Evolutionary conservation across 2,888 invertebrate species (phyloP), one percentile per base, ranked within the genome.

Genomic region (Protophormia terraenovae): DNA sequence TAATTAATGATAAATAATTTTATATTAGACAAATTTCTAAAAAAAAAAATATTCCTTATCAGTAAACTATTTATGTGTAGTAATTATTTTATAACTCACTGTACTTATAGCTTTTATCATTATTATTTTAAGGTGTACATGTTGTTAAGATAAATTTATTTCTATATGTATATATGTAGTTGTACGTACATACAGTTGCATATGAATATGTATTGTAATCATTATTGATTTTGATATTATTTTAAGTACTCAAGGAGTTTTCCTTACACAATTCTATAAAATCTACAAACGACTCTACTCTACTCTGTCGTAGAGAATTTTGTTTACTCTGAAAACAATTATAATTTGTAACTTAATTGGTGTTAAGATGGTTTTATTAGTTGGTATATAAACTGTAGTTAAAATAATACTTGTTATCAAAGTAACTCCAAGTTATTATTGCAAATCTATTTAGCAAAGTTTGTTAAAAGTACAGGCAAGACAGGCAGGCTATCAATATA

Each of bases 341-440:
- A 83, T 86, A 87, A 86, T 85, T 86, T 87, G 71, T 84, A 86
- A 86, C 79, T 71, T 81, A 82, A 86, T 86, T 86, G 77, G 72
- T 84, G 83, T 87, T 87, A 84, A 86, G 82, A 67, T 83, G 73
- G 27, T 29, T 82, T 76, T 76, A 71, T 71, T 71, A 55, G 41
- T 76, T 55, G 45, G 27, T 76, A 41, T 73, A 67, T 67, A 67
- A 66, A 67, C 72, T 72, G 67, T 83, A 60, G 50, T 77, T 78
- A 72, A 83, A 50, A 67, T 73, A 60, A 73, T 83, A 58, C 58
- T 50, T 69, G 16, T 53, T 72, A 77, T 83, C 66, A 60, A 29
- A 66, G 16, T 38, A 47, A 72, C 47, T 53, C 14, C 10, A 72
- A 73, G 45, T 77, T 78, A 47, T 69, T 62, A 55, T 22, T 71